Evolutionary conservation across 2,113 vertebrate genomes (phyloP), one percentile per base, ranked within the genome.

Genomic region (Girardinichthys multiradiatus): DNA sequence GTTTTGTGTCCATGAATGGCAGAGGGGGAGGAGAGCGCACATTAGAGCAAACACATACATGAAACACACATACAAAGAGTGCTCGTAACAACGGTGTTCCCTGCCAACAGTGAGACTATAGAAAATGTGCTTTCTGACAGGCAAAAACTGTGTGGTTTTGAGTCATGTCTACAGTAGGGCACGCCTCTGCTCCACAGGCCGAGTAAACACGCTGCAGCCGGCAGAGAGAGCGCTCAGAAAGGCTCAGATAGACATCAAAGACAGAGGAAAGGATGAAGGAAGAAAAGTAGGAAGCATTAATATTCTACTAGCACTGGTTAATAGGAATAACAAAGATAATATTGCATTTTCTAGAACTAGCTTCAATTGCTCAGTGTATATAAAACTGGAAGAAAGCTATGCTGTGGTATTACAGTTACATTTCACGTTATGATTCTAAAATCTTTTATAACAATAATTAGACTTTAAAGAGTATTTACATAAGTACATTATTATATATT

Each of bases 371-470:
- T 94, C 90, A 91, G 90, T 92, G 90, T 92, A 93, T 94, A 92
- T 87, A 94, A 95, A 94, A 94, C 79, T 92, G 91, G 93, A 95
- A 93, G 94, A 94, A 94, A 94, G 93, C 92, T 95, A 93, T 93
- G 93, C 72, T 83, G 86, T 93, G 91, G 89, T 91, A 92, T 90
- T 91, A 92, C 86, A 91, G 86, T 89, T 93, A 94, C 90, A 92
- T 92, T 81, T 92, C 83, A 94, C 91, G 90, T 92, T 84, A 90
- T 91, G 92, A 88, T 92, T 91, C 93, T 95, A 94, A 95, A 95
- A 95, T 94, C 92, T 92, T 93, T 92, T 94, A 92, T 94, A 94
- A 90, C 89, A 86, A 94, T 93, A 92, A 91, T 93, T 93, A 92
- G 91, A 87, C 91, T 87, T 90, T 87, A 80, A 91, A 85, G 90